Base-by-base conservation (phyloP, 2,888 invertebrate species). In the Thecophora atra region DNA sequence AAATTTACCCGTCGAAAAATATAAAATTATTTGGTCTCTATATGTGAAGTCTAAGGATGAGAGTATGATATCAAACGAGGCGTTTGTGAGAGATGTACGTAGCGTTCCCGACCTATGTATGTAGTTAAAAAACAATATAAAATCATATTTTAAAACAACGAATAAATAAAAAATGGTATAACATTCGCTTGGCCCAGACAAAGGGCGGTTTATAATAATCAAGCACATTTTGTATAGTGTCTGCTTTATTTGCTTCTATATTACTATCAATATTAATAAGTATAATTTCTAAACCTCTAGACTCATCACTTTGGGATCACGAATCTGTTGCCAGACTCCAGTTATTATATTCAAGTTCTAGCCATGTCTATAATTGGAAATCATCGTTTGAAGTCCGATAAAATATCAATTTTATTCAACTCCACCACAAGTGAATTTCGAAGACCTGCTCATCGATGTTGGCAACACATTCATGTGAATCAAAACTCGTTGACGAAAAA, bases 341-440 rank as follows among this genome's bases (percentile, higher is more conserved):
- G 91, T 85, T 94, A 94, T 82, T 93, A 93, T 80, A 88, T 94
- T 54, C 93, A 94, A 90, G 92, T 94, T 6, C 93, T 93, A 86
- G 93, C 93, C 6, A 89, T 93, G 74, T 90, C 91, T 44, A 89
- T 91, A 77, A 93, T 89, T 79, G 93, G 93, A 1, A 88, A 89
- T 65, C 89, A 91, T 15, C 89, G 91, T 76, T 84, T 93, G 21
- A 89, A 91, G 67, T 92, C 93, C 70, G 90, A 91, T 62, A 93
- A 93, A 79, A 90, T 91, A 1, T 91, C 91, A 13, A 88, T 92
- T 70, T 89, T 93, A 67, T 89, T 91, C 78, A 93, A 94, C 81
- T 93, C 93, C 1, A 92, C 92, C n/a, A 64, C 78, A 37, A 76
- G 80, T 6, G 65, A 78, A 64, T 80, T 79, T 42, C 77, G 77